These are phyloP conservation scores for Polyergus mexicanus DNA, from an alignment of 1,140 invertebrate genomes.

Conservation along the genomic window DNA sequence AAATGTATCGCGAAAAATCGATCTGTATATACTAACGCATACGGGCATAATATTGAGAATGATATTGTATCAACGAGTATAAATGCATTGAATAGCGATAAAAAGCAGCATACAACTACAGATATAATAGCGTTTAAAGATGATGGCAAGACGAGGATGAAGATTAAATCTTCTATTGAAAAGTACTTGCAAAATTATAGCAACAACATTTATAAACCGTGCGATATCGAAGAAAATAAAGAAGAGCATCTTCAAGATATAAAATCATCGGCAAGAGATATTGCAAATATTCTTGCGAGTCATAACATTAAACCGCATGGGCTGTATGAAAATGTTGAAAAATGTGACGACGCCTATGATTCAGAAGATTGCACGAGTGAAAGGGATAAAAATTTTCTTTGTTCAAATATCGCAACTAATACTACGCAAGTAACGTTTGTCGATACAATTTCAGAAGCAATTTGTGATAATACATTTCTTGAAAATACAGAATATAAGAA, in stretches of 20 bases:
- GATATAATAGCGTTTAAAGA: background rate
- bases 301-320: conserved; percentile 56
- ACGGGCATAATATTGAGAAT: background rate
- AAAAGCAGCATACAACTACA: background rate
- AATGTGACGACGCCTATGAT: background rate
- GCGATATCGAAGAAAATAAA: background rate
- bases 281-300: conserved; percentile 56
- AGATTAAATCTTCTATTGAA: conserved; percentile 49
- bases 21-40: background rate
- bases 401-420: background rate
- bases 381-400: background rate
- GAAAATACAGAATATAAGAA: background rate
- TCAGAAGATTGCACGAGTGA: background rate
- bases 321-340: conserved; percentile 40
- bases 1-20: background rate
- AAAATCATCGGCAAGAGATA: conserved; percentile 7
- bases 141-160: background rate
- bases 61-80: background rate
- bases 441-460: background rate
- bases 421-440: background rate
- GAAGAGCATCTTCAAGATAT: background rate
- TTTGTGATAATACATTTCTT: background rate
- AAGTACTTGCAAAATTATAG: conserved; percentile 62
- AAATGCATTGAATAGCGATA: background rate
- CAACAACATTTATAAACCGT: background rate